Percentiles rank a stretch among this genome's conserved stretches.
These are phyloP conservation scores for Myodes glareolus DNA, from an alignment of 2,113 vertebrate genomes.

Conservation along the genomic window DNA sequence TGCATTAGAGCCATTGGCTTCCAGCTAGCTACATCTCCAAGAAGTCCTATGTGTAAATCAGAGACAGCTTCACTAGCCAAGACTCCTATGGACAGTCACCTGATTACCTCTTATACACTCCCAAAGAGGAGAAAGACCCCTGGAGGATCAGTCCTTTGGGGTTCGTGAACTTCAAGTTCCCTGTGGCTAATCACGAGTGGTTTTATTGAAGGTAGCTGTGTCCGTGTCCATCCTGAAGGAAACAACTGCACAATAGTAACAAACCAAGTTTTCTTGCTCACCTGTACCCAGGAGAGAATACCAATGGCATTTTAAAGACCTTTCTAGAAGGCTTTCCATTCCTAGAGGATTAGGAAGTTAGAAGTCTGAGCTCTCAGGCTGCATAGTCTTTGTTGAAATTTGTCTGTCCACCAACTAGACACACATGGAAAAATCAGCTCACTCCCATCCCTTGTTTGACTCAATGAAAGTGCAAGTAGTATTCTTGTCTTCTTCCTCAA, in stretches of 20 bases:
- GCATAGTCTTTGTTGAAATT: not conserved
- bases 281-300: not conserved
- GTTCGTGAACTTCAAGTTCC: not conserved
- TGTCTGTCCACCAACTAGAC: not conserved
- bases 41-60: not conserved
- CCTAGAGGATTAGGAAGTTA: not conserved
- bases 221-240: too few relatives aligned
- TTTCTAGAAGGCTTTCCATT: not conserved
- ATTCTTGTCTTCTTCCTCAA: not conserved
- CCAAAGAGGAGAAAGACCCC: not conserved
- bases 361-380: not conserved
- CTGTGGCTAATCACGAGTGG: not conserved
- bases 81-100: not conserved
- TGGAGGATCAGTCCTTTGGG: not conserved
- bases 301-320: not conserved
- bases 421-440: not conserved
- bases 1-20: not conserved
- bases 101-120: not conserved
- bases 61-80: not conserved
- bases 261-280: not conserved
- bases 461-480: not conserved
- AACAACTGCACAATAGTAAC: not conserved
- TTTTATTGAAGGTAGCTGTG: not conserved
- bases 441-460: not conserved
- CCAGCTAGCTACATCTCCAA: not conserved